These are phyloP conservation scores for Drosophila prolongata DNA, from an alignment of 2,888 invertebrate species.

Conservation along the genomic window DNA sequence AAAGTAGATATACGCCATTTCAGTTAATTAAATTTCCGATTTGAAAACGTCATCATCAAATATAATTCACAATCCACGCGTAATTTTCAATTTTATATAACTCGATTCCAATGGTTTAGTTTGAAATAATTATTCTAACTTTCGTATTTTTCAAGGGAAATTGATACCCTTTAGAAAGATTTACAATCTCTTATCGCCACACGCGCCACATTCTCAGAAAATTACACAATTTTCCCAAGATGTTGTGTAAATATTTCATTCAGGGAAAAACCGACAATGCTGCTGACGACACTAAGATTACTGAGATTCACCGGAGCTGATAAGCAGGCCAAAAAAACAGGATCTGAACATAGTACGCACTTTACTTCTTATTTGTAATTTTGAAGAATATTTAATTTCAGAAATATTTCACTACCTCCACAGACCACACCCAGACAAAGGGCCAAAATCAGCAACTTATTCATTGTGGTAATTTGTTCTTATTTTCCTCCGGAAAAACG, in stretches of 20 bases:
- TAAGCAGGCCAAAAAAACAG: conserved; percentile 6
- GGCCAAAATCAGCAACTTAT: conserved; percentile 78
- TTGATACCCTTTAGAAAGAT: neutral
- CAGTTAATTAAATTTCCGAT: too few species aligned
- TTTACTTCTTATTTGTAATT: neutral
- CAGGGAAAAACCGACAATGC: conserved; percentile 20
- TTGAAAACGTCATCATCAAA: too few species aligned
- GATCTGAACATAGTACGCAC: neutral
- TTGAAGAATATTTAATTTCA: neutral
- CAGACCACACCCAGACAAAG: conserved; percentile 80
- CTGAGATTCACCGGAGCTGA: neutral
- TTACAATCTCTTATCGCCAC: conserved; percentile 38
- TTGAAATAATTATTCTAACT: neutral
- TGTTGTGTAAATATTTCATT: conserved; percentile 56
- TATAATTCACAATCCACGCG: too few species aligned
- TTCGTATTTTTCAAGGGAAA: too few species aligned
- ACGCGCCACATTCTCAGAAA: conserved; percentile 17
- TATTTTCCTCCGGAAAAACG: conserved; percentile 50
- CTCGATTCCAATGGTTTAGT: too few species aligned
- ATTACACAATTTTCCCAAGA: conserved; percentile 52
- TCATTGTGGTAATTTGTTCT: conserved; percentile 72
- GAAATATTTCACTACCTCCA: conserved; percentile 77
- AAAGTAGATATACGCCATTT: too few species aligned
- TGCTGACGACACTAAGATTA: conserved; percentile 20
- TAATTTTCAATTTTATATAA: too few species aligned